Percentiles rank a stretch among this genome's conserved stretches.
Conservation (phyloP, 2,888 invertebrate genomes). For the Syrphus vitripennis region DNA sequence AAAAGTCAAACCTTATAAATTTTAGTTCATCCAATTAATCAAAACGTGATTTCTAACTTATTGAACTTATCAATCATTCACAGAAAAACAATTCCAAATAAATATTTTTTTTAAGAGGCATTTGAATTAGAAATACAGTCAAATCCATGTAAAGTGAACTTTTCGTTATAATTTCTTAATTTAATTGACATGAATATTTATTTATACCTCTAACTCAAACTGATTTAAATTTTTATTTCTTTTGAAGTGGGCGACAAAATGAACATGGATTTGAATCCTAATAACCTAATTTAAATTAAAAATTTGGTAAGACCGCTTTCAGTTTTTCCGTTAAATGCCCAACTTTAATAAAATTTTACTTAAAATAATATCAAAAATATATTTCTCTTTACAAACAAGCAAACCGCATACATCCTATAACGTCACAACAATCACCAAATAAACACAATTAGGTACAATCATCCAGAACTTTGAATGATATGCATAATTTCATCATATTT, state of each 20-base stretch:
- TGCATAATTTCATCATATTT: conserved; percentile 61
- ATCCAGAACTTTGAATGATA: conserved; percentile 25
- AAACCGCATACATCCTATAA: not conserved
- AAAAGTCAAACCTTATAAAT: not conserved
- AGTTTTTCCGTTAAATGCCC: not conserved
- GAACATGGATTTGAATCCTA: too few relatives aligned
- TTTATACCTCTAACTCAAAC: too few relatives aligned
- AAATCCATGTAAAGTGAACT: too few relatives aligned
- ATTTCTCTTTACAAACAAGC: not conserved
- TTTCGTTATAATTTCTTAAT: too few relatives aligned
- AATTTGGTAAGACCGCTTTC: not conserved
- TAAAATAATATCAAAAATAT: not conserved
- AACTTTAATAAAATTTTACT: not conserved
- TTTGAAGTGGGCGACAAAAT: too few relatives aligned
- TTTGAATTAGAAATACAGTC: too few relatives aligned
- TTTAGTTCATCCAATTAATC: not conserved
- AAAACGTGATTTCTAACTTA: not conserved
- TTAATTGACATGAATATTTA: too few relatives aligned
- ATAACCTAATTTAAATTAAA: too few relatives aligned
- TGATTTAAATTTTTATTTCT: too few relatives aligned
- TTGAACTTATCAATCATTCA: too few relatives aligned
- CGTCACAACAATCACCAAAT: not conserved
- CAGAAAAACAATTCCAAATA: too few relatives aligned
- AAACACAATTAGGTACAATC: not conserved
- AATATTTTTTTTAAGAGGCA: too few relatives aligned